Evolutionary conservation across 2,888 invertebrate genomes (phyloP).

Genomic region (Busseola fusca): DNA sequence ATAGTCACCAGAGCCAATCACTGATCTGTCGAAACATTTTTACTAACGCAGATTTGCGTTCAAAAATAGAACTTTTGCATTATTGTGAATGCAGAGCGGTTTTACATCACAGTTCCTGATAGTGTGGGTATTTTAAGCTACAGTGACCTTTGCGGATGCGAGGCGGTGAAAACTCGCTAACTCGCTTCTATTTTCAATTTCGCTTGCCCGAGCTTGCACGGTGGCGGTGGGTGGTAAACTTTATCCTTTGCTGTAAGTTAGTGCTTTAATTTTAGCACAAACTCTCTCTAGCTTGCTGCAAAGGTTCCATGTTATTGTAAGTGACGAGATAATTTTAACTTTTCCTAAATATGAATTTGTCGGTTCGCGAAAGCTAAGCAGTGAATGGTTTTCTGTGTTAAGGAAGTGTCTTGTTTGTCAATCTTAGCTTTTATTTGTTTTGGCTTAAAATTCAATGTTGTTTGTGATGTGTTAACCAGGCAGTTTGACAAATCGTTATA

Average conservation of each 20-base stretch:
- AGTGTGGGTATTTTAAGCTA: slow-evolving; percentile 35
- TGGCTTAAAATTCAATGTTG: slow-evolving; percentile 13
- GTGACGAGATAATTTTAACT: slow-evolving; percentile 54
- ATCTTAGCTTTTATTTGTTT: slow-evolving; percentile 37
- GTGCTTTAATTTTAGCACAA: slow-evolving; percentile 60
- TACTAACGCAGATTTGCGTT: slow-evolving; percentile 21
- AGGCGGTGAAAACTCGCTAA: slow-evolving; percentile 33
- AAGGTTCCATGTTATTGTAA: slow-evolving; percentile 47
- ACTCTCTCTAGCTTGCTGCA: slow-evolving; percentile 37
- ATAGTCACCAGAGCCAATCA: slow-evolving; percentile 53
- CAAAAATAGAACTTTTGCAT: slow-evolving; percentile 10
- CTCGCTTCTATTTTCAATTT: slow-evolving; percentile 48
- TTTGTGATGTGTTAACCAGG: slow-evolving; percentile 5
- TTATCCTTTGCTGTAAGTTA: slow-evolving; percentile 54
- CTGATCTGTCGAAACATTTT: slow-evolving; percentile 45
- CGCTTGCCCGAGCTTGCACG: slow-evolving; percentile 12
- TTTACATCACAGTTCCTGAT: slow-evolving; percentile 21
- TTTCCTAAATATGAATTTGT: slow-evolving; percentile 51
- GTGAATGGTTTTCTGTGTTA: slow-evolving; percentile 30
- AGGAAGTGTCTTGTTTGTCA: slow-evolving; percentile 31
- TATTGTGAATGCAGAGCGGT: neutral
- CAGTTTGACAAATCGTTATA: neutral
- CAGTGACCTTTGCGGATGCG: slow-evolving; percentile 51
- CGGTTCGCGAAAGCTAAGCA: slow-evolving; percentile 31
- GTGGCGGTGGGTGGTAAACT: slow-evolving; percentile 62